phyloP scores from a whole-genome alignment of 1,140 invertebrate species.

The Camponotus pennsylvanicus region DNA sequence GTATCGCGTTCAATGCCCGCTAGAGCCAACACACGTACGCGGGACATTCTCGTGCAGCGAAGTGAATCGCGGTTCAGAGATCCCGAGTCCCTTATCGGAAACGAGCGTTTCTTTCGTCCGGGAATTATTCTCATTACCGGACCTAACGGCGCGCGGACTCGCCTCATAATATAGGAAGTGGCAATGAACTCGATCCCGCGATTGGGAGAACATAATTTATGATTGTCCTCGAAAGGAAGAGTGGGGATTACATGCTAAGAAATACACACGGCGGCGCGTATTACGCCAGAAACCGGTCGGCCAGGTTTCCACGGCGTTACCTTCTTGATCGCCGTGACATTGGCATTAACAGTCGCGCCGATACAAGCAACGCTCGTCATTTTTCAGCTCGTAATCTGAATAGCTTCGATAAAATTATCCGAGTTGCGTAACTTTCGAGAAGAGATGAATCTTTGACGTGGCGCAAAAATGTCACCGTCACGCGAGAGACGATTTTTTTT shows the following conservation, averaged over 20 bases:
- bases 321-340: constrained; percentile 63
- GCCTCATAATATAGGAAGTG: constrained; percentile 51
- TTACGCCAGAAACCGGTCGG: constrained; percentile 71
- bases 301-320: constrained; percentile 53
- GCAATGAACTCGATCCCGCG: constrained; percentile 65
- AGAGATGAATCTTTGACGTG: background rate
- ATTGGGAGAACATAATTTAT: constrained; percentile 69
- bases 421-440: background rate
- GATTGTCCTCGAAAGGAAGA: constrained; percentile 67
- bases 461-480: background rate
- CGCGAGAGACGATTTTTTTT: background rate
- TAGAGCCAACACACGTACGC: background rate
- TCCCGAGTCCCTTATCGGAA: constrained; percentile 47
- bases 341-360: constrained; percentile 59
- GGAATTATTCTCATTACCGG: constrained; percentile 58
- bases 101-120: constrained; percentile 37
- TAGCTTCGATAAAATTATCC: background rate
- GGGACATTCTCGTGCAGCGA: constrained; percentile 39
- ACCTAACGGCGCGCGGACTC: constrained; percentile 48
- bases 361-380: constrained; percentile 24
- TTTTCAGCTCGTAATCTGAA: constrained; percentile 5
- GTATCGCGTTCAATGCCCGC: constrained; percentile 1
- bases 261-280: constrained; percentile 9
- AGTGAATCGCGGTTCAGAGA: constrained; percentile 42
- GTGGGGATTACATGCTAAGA: background rate